Evolutionary conservation across 2,113 vertebrate species (phyloP).

Genomic region (Pampusana beccarii): DNA sequence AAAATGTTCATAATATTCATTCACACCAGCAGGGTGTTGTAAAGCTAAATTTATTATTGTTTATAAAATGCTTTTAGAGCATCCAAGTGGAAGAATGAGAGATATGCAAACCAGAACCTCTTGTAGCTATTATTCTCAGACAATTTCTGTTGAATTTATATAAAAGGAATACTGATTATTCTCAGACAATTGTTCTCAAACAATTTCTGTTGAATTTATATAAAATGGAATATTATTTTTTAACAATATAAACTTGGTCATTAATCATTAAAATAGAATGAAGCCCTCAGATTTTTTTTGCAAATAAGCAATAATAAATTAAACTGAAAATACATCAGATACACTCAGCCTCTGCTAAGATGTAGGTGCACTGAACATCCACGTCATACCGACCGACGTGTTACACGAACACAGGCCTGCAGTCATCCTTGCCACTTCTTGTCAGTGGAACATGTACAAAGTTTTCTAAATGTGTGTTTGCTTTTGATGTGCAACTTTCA

Average conservation of each 20-base stretch:
- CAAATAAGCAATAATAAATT: not conserved
- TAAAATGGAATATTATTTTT: not conserved
- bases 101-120: slow-evolving; percentile 55
- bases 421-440: not conserved
- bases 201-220: not conserved
- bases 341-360: not conserved
- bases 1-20: slow-evolving; percentile 16
- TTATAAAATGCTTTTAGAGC: slow-evolving; percentile 56
- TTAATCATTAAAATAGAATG: not conserved
- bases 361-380: not conserved
- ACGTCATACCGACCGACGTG: rapidly evolving
- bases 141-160: slow-evolving; percentile 49
- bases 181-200: slow-evolving; percentile 26
- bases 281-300: not conserved
- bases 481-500: not conserved
- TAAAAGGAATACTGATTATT: slow-evolving; percentile 33
- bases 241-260: not conserved
- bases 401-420: not conserved
- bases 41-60: slow-evolving; percentile 57
- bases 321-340: not conserved
- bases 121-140: slow-evolving; percentile 43
- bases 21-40: slow-evolving; percentile 45
- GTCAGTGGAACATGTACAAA: not conserved
- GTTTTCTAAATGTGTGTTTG: not conserved
- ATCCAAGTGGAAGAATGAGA: slow-evolving; percentile 24